Percentiles rank a stretch among this genome's conserved stretches.
These are phyloP conservation scores for Copidosoma aretas DNA, from an alignment of 2,888 invertebrate species.

Conservation along the genomic window DNA sequence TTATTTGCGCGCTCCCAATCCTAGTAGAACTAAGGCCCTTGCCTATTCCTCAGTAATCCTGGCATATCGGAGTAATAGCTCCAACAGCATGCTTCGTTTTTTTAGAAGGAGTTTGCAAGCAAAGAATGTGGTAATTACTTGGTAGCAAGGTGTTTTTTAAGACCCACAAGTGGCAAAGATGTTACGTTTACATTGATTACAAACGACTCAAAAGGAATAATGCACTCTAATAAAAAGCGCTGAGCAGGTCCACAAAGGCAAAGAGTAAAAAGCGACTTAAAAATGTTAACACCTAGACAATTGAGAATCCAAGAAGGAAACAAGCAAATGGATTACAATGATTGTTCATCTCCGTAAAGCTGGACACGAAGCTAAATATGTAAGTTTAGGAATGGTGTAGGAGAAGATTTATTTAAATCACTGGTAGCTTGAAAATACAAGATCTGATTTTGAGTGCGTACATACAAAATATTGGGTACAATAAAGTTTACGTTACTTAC, in stretches of 20 bases:
- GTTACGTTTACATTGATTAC: background rate
- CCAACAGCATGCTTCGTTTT: too few species aligned
- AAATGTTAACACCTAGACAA: slow-evolving; percentile 11
- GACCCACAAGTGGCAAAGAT: too few species aligned
- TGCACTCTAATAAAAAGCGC: background rate
- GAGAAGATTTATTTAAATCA: background rate
- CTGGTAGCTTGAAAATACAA: background rate
- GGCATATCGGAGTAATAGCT: too few species aligned
- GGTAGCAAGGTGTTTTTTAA: too few species aligned
- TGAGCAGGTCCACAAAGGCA: background rate
- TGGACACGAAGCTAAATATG: background rate
- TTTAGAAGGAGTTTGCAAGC: too few species aligned
- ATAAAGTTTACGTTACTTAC: too few species aligned
- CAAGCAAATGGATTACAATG: slow-evolving; percentile 9
- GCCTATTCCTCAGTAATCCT: too few species aligned
- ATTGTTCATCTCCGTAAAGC: slow-evolving; percentile 17
- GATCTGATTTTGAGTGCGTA: too few species aligned
- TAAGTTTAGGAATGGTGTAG: background rate
- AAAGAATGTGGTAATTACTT: too few species aligned
- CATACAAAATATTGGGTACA: too few species aligned
- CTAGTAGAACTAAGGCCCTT: too few species aligned
- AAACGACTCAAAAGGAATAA: background rate
- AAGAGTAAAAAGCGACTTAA: slow-evolving; percentile 5
- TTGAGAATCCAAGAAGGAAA: background rate
- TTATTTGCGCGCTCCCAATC: too few species aligned